A percentile compares a stretch with the other conserved stretches of the same genome.
Evolutionary conservation across 2,797 vertebrate genomes (phyloP).

Genomic region (Pseudomugil gertrudae): DNA sequence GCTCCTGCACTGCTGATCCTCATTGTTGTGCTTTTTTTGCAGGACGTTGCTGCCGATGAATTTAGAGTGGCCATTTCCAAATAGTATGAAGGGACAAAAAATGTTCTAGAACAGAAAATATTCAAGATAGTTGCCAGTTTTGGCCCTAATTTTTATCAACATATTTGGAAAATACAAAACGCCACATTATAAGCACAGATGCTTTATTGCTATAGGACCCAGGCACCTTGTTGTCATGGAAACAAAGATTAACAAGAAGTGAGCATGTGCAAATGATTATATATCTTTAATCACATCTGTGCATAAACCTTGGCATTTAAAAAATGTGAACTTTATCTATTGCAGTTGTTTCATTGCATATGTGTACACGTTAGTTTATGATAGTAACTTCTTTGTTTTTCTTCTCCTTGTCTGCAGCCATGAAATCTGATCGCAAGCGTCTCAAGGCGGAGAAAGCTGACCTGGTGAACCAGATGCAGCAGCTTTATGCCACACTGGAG

Average conservation of each 20-base stretch:
- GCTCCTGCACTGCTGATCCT: too few species aligned
- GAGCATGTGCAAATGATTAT: too few species aligned
- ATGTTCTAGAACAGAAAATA: background rate
- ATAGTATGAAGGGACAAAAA: background rate
- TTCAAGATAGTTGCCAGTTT: background rate
- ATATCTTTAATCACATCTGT: too few species aligned
- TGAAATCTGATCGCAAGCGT: slow-evolving; percentile 96
- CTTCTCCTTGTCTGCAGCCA: slow-evolving; percentile 80
- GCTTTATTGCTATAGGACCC: background rate
- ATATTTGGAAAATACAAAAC: too few species aligned
- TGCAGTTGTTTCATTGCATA: background rate
- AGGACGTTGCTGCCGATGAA: too few species aligned
- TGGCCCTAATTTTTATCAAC: too few species aligned
- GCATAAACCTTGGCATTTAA: background rate
- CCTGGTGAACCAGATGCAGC: slow-evolving; percentile 98
- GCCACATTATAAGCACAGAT: too few species aligned
- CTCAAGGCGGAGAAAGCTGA: slow-evolving; percentile 95
- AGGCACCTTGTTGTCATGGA: background rate
- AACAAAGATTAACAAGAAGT: too few species aligned
- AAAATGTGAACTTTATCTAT: background rate
- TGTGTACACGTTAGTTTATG: background rate
- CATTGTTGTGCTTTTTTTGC: too few species aligned
- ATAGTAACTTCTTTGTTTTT: slow-evolving; percentile 10
- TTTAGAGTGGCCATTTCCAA: background rate
- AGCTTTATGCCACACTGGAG: slow-evolving; percentile 96